Conservation (phyloP, 2,888 invertebrate species). For the Autographa gamma region DNA sequence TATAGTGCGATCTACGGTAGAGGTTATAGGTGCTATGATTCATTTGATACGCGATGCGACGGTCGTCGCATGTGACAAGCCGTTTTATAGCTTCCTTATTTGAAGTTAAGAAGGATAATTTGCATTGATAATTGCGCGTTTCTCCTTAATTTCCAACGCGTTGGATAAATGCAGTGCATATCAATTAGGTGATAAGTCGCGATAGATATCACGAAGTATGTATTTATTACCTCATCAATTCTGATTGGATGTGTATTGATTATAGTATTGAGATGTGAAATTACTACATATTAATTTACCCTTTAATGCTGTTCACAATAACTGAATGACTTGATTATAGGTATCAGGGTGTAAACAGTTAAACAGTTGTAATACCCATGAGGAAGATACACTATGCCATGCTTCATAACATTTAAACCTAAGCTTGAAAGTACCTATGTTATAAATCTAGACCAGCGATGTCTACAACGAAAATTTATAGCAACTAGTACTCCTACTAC, state of each 20-base stretch:
- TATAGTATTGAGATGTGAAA: not conserved
- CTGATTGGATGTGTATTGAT: not conserved
- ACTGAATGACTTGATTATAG: not conserved
- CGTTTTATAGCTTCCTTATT: conserved; percentile 12
- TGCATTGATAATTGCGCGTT: not conserved
- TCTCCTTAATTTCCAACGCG: not conserved
- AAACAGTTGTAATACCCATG: too few relatives aligned
- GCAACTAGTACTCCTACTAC: too few relatives aligned
- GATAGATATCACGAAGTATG: not conserved
- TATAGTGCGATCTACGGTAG: conserved; percentile 9
- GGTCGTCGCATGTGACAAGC: conserved; percentile 41
- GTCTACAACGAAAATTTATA: too few relatives aligned
- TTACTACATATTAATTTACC: not conserved
- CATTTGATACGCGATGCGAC: conserved; percentile 21
- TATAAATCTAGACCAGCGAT: too few relatives aligned
- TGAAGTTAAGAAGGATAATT: not conserved
- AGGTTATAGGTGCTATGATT: conserved; percentile 47
- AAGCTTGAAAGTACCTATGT: too few relatives aligned
- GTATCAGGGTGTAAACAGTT: not conserved
- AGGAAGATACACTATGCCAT: too few relatives aligned
- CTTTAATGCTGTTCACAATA: not conserved
- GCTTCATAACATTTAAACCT: too few relatives aligned
- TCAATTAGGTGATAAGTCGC: conserved; percentile 1
- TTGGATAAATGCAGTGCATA: not conserved
- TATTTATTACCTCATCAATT: conserved; percentile 5